A percentile compares a stretch with the other conserved stretches of the same genome.
Conservation (phyloP, 2,113 vertebrate genomes). For the Microtus richardsoni region DNA sequence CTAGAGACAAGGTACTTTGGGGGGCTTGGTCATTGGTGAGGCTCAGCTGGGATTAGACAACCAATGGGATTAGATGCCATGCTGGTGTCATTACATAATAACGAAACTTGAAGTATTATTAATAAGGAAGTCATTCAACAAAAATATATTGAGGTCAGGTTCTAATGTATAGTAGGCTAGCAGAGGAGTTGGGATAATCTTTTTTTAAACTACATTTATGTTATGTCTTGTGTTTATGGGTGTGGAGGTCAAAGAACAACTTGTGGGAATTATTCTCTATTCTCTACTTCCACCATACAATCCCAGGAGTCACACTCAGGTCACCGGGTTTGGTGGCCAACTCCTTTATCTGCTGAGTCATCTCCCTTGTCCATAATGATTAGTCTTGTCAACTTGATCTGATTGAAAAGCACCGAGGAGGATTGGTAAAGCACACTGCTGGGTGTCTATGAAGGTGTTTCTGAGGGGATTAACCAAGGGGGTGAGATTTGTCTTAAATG, state of each 20-base stretch:
- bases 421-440: neutral
- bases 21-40: neutral
- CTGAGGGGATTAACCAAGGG: neutral
- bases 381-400: neutral
- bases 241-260: neutral
- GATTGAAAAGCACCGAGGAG: neutral
- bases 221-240: neutral
- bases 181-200: neutral
- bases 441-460: neutral
- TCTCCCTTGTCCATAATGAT: neutral
- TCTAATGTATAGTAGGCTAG: slow-evolving; percentile 4
- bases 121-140: neutral
- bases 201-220: neutral
- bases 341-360: neutral
- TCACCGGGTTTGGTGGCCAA: neutral
- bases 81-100: neutral
- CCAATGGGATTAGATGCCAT: neutral
- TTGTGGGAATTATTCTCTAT: neutral
- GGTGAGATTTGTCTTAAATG: neutral
- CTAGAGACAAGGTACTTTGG: neutral
- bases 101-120: neutral
- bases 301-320: neutral
- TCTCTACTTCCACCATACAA: neutral
- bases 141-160: neutral
- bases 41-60: neutral